Percentiles rank a stretch among this genome's conserved stretches.
Evolutionary conservation across 2,888 invertebrate species (phyloP).

Genomic region (Pandemis heparana): DNA sequence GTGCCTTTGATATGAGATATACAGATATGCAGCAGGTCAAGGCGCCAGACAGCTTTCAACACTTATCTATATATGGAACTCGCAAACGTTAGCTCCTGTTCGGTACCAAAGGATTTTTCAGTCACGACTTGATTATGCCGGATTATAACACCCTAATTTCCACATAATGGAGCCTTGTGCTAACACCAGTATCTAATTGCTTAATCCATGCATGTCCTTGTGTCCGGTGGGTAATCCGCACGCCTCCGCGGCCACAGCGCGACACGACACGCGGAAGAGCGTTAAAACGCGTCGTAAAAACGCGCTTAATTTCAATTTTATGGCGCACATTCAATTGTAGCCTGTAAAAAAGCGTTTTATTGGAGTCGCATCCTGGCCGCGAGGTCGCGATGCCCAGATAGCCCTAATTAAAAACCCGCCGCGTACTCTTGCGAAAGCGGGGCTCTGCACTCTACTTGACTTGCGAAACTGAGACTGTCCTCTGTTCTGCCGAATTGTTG

Average conservation of each 20-base stretch:
- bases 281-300: slow-evolving; percentile 80
- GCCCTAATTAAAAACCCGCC: slow-evolving; percentile 81
- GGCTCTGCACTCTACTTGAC: slow-evolving; percentile 54
- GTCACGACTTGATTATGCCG: slow-evolving; percentile 69
- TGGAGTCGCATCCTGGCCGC: slow-evolving; percentile 80
- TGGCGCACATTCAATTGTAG: slow-evolving; percentile 80
- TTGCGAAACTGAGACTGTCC: slow-evolving; percentile 60
- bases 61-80: slow-evolving; percentile 73
- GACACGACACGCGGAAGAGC: slow-evolving; percentile 77
- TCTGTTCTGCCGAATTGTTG: slow-evolving; percentile 50
- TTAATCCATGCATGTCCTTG: slow-evolving; percentile 75
- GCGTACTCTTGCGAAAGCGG: slow-evolving; percentile 75
- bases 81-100: slow-evolving; percentile 73
- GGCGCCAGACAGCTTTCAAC: slow-evolving; percentile 82
- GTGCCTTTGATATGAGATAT: slow-evolving; percentile 83
- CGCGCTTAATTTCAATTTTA: slow-evolving; percentile 82
- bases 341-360: slow-evolving; percentile 83
- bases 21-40: slow-evolving; percentile 77
- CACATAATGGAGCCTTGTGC: slow-evolving; percentile 68
- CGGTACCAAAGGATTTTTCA: slow-evolving; percentile 58
- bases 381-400: slow-evolving; percentile 78
- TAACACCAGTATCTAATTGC: slow-evolving; percentile 70
- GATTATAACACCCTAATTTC: slow-evolving; percentile 63
- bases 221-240: slow-evolving; percentile 62
- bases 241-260: slow-evolving; percentile 69